Conservation (phyloP, 1,140 invertebrate species). For the Metopolophium dirhodum region DNA sequence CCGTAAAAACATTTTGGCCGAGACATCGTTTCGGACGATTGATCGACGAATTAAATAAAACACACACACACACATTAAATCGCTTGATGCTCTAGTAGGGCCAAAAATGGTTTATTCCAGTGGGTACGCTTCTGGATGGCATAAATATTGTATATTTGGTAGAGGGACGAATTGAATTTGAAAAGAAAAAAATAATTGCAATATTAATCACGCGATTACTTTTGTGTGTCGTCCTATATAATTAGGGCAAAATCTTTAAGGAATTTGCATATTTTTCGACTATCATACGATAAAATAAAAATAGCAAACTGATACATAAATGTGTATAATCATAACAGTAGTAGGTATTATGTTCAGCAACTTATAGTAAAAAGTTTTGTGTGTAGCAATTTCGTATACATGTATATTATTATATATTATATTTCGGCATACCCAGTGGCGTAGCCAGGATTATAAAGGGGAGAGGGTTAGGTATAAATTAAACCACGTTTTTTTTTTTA, state of each 20-base stretch:
- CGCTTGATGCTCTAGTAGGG: neutral
- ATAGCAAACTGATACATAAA: neutral
- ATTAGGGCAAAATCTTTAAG: neutral
- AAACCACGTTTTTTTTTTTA: no score
- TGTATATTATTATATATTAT: no score
- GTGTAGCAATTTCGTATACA: neutral
- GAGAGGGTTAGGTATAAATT: no score
- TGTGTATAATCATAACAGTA: neutral
- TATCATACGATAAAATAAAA: neutral
- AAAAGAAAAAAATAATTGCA: neutral
- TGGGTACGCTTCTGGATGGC: neutral
- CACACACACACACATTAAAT: neutral
- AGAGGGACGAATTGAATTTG: neutral
- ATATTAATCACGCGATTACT: neutral
- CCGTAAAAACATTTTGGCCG: constrained; percentile 6
- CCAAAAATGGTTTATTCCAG: neutral
- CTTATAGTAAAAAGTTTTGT: neutral
- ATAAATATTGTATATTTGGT: neutral
- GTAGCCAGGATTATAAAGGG: no score
- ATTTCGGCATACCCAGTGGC: no score
- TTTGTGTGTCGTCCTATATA: neutral
- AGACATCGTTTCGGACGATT: constrained; percentile 19
- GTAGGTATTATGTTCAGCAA: neutral
- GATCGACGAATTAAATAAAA: constrained; percentile 31
- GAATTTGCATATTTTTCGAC: neutral